Evolutionary conservation across 2,888 invertebrate genomes (phyloP).

Genomic region (Hetaerina titia): DNA sequence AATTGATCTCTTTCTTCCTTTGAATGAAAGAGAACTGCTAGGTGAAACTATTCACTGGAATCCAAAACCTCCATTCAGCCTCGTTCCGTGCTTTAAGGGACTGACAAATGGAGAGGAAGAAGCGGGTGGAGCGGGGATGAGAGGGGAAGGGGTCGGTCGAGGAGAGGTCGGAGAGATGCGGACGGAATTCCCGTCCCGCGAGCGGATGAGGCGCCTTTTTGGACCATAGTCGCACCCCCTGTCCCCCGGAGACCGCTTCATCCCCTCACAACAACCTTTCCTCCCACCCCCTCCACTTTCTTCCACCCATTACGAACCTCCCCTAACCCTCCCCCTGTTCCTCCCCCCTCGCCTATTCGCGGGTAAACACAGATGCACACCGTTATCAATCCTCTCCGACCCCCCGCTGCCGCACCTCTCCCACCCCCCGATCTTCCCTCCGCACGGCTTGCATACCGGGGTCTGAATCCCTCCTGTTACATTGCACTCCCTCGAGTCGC

Average conservation of each 20-base stretch:
- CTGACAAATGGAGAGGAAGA: neutral
- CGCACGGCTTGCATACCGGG: neutral
- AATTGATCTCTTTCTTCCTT: neutral
- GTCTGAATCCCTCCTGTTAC: neutral
- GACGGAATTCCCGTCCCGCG: neutral
- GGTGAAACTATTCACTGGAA: neutral
- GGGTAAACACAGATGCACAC: neutral
- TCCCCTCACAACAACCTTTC: neutral
- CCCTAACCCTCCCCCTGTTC: neutral
- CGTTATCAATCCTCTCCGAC: neutral
- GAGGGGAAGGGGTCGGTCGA: neutral
- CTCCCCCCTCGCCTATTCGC: neutral
- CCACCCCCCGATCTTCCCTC: neutral
- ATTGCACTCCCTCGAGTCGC: neutral
- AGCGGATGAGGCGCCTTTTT: constrained; percentile 50
- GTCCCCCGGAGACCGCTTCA: neutral
- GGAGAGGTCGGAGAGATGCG: neutral
- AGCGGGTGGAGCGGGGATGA: neutral
- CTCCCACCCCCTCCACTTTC: neutral
- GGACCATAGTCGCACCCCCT: neutral
- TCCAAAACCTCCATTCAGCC: constrained; percentile 36
- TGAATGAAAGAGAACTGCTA: constrained; percentile 32
- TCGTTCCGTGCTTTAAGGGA: neutral
- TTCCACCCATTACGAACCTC: neutral
- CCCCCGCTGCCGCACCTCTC: neutral